These are phyloP conservation scores for Fragum sueziense DNA, from an alignment of 2,888 invertebrate species.

Conservation along the genomic window DNA sequence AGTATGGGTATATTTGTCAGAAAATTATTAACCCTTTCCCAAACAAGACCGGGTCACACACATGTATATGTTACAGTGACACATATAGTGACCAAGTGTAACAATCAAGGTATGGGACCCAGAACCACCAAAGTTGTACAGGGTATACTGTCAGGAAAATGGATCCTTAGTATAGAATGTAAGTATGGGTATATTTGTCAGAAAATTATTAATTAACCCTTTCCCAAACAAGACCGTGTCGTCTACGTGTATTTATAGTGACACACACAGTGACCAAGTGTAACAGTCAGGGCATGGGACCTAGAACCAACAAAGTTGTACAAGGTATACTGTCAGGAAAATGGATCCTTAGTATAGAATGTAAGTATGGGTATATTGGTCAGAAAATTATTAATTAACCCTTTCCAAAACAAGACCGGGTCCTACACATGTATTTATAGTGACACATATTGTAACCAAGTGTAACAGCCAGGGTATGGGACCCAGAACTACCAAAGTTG, in stretches of 20 bases:
- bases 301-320: constrained; percentile 85
- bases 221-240: no score
- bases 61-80: no score
- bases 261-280: constrained; percentile 86
- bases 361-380: no score
- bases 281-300: constrained; percentile 83
- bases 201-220: no score
- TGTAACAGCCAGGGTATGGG: constrained; percentile 83
- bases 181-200: no score
- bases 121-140: constrained; percentile 85
- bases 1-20: no score
- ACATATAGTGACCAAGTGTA: constrained; percentile 86
- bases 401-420: no score
- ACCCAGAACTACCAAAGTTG: constrained; percentile 84
- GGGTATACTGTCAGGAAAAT: constrained; percentile 85
- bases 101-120: constrained; percentile 82
- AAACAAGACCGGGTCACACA: no score
- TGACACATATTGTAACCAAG: constrained; percentile 87
- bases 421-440: no score
- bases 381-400: no score
- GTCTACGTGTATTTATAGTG: no score
- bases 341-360: constrained; percentile 84
- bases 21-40: no score
- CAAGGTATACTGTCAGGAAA: constrained; percentile 85
- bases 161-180: constrained; percentile 84